phyloP scores from a whole-genome alignment of 1,140 invertebrate genomes.

The Sipha flava region DNA sequence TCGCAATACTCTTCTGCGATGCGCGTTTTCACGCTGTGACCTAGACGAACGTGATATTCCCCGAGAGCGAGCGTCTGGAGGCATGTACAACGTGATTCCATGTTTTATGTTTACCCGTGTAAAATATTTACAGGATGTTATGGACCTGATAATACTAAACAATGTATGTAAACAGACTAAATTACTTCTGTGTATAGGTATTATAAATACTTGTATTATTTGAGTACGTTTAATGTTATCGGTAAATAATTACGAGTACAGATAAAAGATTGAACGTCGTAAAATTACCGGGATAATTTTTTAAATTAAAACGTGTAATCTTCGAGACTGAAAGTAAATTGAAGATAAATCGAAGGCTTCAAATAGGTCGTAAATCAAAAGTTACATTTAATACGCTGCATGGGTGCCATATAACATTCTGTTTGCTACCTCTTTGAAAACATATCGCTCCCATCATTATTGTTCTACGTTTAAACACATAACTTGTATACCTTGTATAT shows the following conservation, averaged over 20 bases:
- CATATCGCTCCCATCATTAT: neutral
- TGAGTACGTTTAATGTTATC: neutral
- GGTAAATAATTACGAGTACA: neutral
- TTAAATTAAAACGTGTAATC: neutral
- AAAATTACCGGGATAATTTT: conserved; percentile 1
- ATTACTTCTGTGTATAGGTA: neutral
- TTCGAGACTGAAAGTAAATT: neutral
- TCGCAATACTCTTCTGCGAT: too few species aligned
- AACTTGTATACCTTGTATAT: too few species aligned
- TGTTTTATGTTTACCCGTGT: neutral
- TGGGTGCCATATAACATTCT: neutral
- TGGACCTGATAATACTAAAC: neutral
- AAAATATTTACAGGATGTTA: neutral
- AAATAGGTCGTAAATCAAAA: neutral
- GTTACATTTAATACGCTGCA: neutral
- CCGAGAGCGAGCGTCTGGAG: too few species aligned
- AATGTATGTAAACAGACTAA: neutral
- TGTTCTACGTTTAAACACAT: neutral
- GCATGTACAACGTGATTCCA: too few species aligned
- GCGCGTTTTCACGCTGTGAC: too few species aligned
- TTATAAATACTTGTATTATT: neutral
- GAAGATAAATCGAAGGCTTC: neutral
- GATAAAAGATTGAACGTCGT: neutral
- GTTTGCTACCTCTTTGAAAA: neutral
- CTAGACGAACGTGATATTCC: too few species aligned